These are phyloP conservation scores for Epinephelus lanceolatus DNA, from an alignment of 2,113 vertebrate genomes.

Conservation along the genomic window DNA sequence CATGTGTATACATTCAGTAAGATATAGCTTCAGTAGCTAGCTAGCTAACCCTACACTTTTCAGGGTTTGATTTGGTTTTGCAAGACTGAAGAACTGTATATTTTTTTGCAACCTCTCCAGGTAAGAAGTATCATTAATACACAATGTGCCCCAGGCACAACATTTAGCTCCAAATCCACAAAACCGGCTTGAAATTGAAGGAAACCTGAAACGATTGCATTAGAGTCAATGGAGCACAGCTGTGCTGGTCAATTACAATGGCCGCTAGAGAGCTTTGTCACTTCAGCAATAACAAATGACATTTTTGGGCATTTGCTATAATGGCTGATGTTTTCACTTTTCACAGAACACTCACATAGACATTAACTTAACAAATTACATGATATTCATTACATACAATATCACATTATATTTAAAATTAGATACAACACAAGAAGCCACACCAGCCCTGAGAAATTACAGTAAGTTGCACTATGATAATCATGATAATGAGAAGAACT, in stretches of 20 bases:
- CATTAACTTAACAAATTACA: not conserved
- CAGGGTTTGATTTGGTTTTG: too few relatives aligned
- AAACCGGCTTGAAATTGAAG: too few relatives aligned
- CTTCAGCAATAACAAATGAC: not conserved
- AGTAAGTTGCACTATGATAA: not conserved
- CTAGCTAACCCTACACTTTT: too few relatives aligned
- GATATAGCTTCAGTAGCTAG: too few relatives aligned
- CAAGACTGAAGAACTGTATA: too few relatives aligned
- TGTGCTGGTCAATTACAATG: not conserved
- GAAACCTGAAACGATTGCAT: too few relatives aligned
- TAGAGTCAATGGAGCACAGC: too few relatives aligned
- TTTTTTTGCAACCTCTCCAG: too few relatives aligned
- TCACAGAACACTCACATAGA: not conserved
- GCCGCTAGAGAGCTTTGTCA: not conserved
- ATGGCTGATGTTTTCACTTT: not conserved
- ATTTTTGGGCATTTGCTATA: not conserved
- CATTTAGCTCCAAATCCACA: too few relatives aligned
- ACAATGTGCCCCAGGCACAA: too few relatives aligned
- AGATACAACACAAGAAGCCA: not conserved
- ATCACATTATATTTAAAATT: not conserved
- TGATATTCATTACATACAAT: not conserved
- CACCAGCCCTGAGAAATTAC: not conserved
- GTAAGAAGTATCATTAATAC: too few relatives aligned
- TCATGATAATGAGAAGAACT: not conserved
- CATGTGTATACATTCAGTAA: too few relatives aligned